Evolutionary conservation across 2,797 vertebrate species (phyloP), one percentile per base, ranked within the genome.

Genomic region (Sciurus vulgaris): DNA sequence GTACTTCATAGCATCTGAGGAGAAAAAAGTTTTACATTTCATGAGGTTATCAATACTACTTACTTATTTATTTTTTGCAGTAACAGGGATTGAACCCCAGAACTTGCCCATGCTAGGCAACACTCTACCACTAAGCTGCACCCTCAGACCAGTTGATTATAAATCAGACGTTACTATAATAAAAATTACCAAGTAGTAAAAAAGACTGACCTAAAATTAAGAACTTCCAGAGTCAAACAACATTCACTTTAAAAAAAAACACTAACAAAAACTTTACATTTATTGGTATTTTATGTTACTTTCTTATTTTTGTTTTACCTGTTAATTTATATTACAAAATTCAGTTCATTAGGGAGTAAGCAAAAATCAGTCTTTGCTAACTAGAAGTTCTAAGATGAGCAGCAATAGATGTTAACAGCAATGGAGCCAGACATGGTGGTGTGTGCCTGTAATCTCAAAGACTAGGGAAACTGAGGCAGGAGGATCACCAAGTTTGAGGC

Each of bases 1-100:
- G 98, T 99, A 99, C 97, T 99, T 99, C 99, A 99, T 99, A 97
- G 99, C 99, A 98, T 99, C 98, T 99, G 92, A 59, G 41, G 5
- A 97, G 95, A 85, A 63, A 56, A 96, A 63, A 28, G 47, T 33
- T 79, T 91, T 41, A 79, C n/a, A 41, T n/a, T 94, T 93, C 73
- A 92, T 17, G 61, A 49, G 9, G 5, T 69, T 59, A 93, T 61
- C 3, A 38, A 78, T 10, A 61, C 0, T 78, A 85, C 17, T 18
- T 17, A 67, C 15, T 17, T 7, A 67, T 18, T 17, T 67, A n/a
- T 15, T n/a, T 67, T 59, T 18, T 67, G 7, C 7, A n/a, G 65
- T n/a, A 67, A 15, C 13, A 22, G 15, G 33, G 33, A 67, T 33
- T 67, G 33, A 67, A 67, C 5, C 6, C 13, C 33, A 13, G 65